Conservation (phyloP, 2,797 vertebrate genomes). For the Sandelia bainsii region DNA sequence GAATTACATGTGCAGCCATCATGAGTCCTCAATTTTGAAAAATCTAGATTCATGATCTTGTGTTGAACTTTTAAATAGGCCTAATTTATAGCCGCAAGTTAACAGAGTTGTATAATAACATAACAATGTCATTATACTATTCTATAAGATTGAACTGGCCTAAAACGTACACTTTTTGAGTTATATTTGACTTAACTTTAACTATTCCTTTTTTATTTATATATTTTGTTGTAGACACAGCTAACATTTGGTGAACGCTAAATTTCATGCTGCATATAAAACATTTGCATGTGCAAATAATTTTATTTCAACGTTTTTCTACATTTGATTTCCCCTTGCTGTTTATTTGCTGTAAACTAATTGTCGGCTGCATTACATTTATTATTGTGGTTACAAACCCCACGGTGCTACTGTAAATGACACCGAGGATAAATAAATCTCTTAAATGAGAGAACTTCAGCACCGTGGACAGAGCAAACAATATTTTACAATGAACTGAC, state of each 20-base stretch:
- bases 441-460: slow-evolving; percentile 26
- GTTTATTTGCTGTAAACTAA: neutral
- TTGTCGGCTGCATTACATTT: neutral
- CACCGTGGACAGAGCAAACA: slow-evolving; percentile 44
- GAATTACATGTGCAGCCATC: neutral
- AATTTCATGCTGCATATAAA: too few relatives aligned
- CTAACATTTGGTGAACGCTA: neutral
- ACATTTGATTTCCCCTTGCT: neutral
- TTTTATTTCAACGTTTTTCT: too few relatives aligned
- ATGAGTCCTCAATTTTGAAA: neutral
- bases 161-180: neutral
- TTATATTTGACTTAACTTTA: too few relatives aligned
- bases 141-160: neutral
- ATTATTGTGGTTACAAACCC: neutral
- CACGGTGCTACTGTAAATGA: neutral
- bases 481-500: neutral
- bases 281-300: neutral
- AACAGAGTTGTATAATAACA: too few relatives aligned
- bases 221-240: neutral
- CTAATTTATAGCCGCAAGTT: too few relatives aligned
- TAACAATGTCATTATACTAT: too few relatives aligned
- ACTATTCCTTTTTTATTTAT: neutral
- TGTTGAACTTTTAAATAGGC: neutral
- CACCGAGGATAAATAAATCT: neutral
- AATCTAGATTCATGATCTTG: neutral